A percentile compares a stretch with the other conserved stretches of the same genome.
phyloP scores from a whole-genome alignment of 2,113 vertebrate species.

The Arothron firmamentum region DNA sequence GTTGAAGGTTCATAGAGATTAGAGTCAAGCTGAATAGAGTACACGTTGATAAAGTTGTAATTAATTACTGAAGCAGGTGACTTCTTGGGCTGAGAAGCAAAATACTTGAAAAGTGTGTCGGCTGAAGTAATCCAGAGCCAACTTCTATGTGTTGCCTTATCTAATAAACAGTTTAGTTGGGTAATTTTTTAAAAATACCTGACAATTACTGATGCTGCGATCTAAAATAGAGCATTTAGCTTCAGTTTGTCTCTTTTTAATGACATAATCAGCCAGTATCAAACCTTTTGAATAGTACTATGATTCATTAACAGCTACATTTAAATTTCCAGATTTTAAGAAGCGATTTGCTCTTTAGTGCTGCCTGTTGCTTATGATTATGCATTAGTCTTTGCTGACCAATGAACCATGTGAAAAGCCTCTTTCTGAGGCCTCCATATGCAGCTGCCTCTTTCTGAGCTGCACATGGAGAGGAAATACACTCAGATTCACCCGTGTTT shows the following conservation, averaged over 20 bases:
- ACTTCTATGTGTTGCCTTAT: constrained; percentile 42
- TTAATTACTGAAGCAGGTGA: constrained; percentile 3
- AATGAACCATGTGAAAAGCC: too few species aligned
- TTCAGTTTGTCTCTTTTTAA: too few species aligned
- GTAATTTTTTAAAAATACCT: background rate
- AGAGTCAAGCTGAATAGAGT: constrained; percentile 16
- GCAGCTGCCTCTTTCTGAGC: constrained; percentile 1
- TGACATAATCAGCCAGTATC: too few species aligned
- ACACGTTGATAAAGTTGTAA: constrained; percentile 21
- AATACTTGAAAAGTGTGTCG: constrained; percentile 26
- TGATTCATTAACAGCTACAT: too few species aligned
- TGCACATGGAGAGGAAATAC: background rate
- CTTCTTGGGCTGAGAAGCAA: too few species aligned
- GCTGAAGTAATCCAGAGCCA: constrained; percentile 23
- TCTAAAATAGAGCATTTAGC: constrained; percentile 8
- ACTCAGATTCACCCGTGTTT: background rate
- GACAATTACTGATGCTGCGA: background rate
- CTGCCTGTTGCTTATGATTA: too few species aligned
- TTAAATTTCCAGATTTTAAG: too few species aligned
- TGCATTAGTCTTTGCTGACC: too few species aligned
- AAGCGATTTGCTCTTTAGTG: too few species aligned
- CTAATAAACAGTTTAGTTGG: background rate
- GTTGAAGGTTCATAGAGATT: constrained; percentile 22
- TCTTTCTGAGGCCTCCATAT: too few species aligned
- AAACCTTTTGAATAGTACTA: too few species aligned